These are phyloP conservation scores for Leistus spinibarbis DNA, from an alignment of 2,888 invertebrate species.

Conservation along the genomic window DNA sequence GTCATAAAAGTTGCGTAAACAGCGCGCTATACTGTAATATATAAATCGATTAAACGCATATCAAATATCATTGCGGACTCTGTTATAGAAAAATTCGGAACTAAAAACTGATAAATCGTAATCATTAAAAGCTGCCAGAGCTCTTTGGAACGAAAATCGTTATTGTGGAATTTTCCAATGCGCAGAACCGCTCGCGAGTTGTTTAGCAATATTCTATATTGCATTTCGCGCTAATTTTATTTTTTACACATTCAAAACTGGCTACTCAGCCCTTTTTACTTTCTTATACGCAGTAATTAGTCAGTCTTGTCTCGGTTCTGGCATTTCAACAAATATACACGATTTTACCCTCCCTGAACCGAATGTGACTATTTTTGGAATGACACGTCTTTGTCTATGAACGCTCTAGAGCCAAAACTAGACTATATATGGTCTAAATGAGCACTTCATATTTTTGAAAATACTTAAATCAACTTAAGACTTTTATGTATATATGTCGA, in stretches of 20 bases:
- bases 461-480: too few relatives aligned
- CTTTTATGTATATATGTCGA: too few relatives aligned
- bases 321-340: too few relatives aligned
- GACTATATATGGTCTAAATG: too few relatives aligned
- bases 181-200: slow-evolving; percentile 5
- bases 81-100: slow-evolving; percentile 27
- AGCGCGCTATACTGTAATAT: neutral
- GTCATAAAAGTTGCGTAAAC: slow-evolving; percentile 2
- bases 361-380: too few relatives aligned
- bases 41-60: slow-evolving; percentile 24
- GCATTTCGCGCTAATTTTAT: neutral
- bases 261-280: too few relatives aligned
- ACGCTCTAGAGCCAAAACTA: too few relatives aligned
- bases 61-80: slow-evolving; percentile 20
- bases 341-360: too few relatives aligned
- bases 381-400: too few relatives aligned
- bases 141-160: slow-evolving; percentile 2
- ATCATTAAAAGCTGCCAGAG: neutral
- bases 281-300: too few relatives aligned
- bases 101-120: slow-evolving; percentile 18
- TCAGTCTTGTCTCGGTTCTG: too few relatives aligned
- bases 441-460: too few relatives aligned
- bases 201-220: neutral
- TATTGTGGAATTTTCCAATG: slow-evolving; percentile 23
- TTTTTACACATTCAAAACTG: neutral